Percentiles rank a stretch among this genome's conserved stretches.
These are phyloP conservation scores for Thalassophryne amazonica DNA, from an alignment of 2,797 vertebrate genomes.

Conservation along the genomic window DNA sequence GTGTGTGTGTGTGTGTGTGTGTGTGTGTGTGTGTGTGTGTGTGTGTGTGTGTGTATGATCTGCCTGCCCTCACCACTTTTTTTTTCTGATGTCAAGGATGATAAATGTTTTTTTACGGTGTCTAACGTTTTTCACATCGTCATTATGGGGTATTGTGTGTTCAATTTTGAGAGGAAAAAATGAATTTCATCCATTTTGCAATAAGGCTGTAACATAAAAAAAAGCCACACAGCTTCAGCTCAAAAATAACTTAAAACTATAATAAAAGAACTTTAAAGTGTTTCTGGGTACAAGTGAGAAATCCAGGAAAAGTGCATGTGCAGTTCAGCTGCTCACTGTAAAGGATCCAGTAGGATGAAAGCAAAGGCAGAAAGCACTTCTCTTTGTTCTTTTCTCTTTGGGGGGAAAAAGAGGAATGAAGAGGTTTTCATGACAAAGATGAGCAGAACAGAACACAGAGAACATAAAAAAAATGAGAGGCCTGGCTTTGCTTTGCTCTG, in stretches of 20 bases:
- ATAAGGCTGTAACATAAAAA: too few species aligned
- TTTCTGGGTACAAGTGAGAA: not conserved
- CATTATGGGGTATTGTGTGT: too few species aligned
- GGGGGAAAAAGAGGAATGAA: constrained; percentile 10
- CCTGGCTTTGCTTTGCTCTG: not conserved
- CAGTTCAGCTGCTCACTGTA: constrained; percentile 17
- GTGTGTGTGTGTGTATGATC: too few species aligned
- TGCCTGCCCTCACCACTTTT: too few species aligned
- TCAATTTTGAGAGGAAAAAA: too few species aligned
- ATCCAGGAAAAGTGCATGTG: not conserved
- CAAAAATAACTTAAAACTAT: constrained; percentile 27
- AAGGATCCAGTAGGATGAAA: constrained; percentile 14
- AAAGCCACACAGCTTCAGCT: not conserved
- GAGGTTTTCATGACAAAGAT: constrained; percentile 5
- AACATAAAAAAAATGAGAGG: not conserved
- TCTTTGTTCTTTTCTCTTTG: constrained; percentile 4
- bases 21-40: too few species aligned
- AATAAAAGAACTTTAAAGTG: not conserved
- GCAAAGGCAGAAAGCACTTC: constrained; percentile 3
- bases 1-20: too few species aligned
- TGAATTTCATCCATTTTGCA: too few species aligned
- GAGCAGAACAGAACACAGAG: not conserved
- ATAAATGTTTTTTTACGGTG: too few species aligned
- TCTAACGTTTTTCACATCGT: too few species aligned
- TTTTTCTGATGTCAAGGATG: too few species aligned